Conservation (phyloP, 2,888 invertebrate species). For the Agriopis leucophaearia region DNA sequence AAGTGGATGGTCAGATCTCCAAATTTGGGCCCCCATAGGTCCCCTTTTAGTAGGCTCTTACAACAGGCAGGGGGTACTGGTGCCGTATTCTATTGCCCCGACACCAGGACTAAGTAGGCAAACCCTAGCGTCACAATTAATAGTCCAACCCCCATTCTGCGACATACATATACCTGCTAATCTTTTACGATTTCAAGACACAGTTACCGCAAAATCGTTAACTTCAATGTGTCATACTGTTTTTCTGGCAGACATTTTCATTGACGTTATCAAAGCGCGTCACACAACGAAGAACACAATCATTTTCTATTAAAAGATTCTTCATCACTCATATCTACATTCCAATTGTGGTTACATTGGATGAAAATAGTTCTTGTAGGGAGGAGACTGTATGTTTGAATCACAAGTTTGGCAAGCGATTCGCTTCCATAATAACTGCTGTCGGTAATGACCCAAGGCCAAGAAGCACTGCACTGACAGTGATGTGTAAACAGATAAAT, state of each 20-base stretch:
- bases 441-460: constrained; percentile 64
- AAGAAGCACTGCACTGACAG: constrained; percentile 34
- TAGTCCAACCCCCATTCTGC: too few species aligned
- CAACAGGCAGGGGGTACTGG: too few species aligned
- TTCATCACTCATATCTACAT: constrained; percentile 50
- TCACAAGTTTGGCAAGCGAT: constrained; percentile 77
- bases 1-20: too few species aligned
- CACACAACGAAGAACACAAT: constrained; percentile 32
- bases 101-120: too few species aligned
- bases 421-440: constrained; percentile 63
- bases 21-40: too few species aligned
- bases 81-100: too few species aligned
- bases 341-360: constrained; percentile 66
- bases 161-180: too few species aligned
- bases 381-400: constrained; percentile 68
- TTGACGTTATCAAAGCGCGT: constrained; percentile 42
- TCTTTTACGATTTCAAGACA: not conserved
- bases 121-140: too few species aligned
- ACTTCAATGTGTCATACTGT: constrained; percentile 16
- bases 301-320: constrained; percentile 35
- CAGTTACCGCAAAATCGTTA: constrained; percentile 4
- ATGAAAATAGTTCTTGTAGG: constrained; percentile 62
- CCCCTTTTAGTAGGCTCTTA: too few species aligned
- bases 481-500: constrained; percentile 54
- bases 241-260: constrained; percentile 6